Evolutionary conservation across 2,888 invertebrate species (phyloP).

Genomic region (Schizaphis graminum): DNA sequence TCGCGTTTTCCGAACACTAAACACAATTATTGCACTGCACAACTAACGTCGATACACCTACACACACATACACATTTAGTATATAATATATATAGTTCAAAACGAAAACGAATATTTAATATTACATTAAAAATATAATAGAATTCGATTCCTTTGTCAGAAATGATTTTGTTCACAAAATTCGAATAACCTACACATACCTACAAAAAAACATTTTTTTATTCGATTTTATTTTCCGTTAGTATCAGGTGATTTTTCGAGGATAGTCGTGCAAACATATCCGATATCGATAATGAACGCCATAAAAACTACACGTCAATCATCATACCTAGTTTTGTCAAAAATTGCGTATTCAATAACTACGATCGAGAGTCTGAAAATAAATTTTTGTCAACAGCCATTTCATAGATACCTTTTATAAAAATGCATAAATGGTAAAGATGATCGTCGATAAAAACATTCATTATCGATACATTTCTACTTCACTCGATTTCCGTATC

Average conservation of each 20-base stretch:
- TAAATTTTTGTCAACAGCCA: not conserved
- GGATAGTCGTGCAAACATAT: not conserved
- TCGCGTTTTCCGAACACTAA: constrained; percentile 43
- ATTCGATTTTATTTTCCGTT: not conserved
- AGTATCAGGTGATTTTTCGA: not conserved
- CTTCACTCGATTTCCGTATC: not conserved
- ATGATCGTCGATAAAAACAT: not conserved
- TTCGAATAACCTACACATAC: not conserved
- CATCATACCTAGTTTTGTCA: not conserved
- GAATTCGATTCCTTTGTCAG: constrained; percentile 32
- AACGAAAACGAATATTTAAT: not conserved
- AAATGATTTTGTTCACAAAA: constrained; percentile 23
- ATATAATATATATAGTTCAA: constrained; percentile 26
- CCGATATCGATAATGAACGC: not conserved
- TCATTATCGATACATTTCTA: not conserved
- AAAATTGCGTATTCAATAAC: not conserved
- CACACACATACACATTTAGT: not conserved
- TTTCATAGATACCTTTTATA: not conserved
- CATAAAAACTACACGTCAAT: not conserved
- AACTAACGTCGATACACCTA: not conserved
- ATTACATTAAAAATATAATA: not conserved
- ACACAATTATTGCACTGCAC: not conserved
- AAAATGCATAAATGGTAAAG: not conserved
- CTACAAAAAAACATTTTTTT: not conserved
- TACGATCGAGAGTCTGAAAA: no score